These are phyloP conservation scores for Eptesicus fuscus DNA, from an alignment of 2,113 vertebrate genomes.

Conservation along the genomic window DNA sequence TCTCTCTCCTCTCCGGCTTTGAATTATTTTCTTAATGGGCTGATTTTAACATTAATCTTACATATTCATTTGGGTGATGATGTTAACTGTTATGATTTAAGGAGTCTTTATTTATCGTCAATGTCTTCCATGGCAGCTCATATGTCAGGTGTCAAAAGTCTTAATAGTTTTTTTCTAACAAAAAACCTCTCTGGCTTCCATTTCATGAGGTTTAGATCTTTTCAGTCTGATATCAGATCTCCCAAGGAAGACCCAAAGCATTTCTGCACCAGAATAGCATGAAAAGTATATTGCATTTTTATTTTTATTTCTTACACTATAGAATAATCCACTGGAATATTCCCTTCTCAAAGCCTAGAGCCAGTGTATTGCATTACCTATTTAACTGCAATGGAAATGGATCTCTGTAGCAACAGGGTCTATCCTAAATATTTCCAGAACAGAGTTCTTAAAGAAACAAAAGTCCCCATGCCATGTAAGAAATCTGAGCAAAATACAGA, in stretches of 20 bases:
- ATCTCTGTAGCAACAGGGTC: conserved; percentile 27
- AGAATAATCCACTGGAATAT: not conserved
- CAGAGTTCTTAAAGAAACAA: conserved; percentile 21
- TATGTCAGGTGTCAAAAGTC: conserved; percentile 29
- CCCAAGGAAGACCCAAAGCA: not conserved
- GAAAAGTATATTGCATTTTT: not conserved
- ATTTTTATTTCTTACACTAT: not conserved
- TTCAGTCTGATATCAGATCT: not conserved
- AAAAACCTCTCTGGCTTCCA: not conserved
- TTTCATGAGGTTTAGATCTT: not conserved
- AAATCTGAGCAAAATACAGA: conserved; percentile 20
- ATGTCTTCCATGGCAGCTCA: not conserved
- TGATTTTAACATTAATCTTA: not conserved
- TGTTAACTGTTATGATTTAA: not conserved
- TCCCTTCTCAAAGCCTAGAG: not conserved
- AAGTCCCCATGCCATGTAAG: not conserved
- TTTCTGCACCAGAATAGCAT: not conserved
- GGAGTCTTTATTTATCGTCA: not conserved
- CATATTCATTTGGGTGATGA: not conserved
- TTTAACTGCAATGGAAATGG: not conserved
- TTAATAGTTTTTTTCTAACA: conserved; percentile 7
- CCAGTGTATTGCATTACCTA: not conserved
- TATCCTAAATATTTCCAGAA: not conserved
- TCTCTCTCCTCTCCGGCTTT: not conserved
- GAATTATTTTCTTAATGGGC: conserved; percentile 14